Conservation (phyloP, 1,140 invertebrate genomes). For the Bombus pyrosoma region DNA sequence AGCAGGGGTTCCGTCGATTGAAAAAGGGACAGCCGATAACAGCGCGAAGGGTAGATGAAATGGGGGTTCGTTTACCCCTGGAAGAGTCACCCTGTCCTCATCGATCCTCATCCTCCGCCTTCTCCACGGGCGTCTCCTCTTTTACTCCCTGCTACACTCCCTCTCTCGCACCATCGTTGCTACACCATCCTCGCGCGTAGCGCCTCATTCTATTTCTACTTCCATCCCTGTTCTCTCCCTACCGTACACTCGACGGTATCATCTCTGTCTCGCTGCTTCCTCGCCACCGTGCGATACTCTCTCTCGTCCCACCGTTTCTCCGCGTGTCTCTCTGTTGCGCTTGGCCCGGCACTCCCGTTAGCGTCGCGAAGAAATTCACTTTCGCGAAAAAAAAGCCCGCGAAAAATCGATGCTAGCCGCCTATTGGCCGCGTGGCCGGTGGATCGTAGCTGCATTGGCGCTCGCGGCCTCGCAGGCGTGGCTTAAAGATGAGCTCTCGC, state of each 20-base stretch:
- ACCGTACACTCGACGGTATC: background rate
- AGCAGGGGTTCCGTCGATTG: constrained; percentile 65
- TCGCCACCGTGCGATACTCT: background rate
- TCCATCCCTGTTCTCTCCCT: background rate
- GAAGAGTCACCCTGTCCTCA: constrained; percentile 73
- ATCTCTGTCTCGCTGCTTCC: background rate
- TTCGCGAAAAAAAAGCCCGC: constrained; percentile 70
- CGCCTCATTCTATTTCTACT: constrained; percentile 55
- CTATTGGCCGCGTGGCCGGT: constrained; percentile 70
- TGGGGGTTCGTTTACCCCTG: constrained; percentile 74
- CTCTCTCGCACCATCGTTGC: constrained; percentile 39
- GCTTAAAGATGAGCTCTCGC: constrained; percentile 83
- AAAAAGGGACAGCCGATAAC: constrained; percentile 77
- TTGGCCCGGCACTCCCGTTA: constrained; percentile 47
- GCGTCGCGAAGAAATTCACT: constrained; percentile 80
- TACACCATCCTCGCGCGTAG: constrained; percentile 32
- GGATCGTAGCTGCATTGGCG: constrained; percentile 49
- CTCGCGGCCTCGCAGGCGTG: constrained; percentile 67
- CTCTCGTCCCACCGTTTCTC: background rate
- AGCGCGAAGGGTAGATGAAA: constrained; percentile 68
- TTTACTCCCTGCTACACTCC: constrained; percentile 48
- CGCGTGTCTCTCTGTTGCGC: background rate
- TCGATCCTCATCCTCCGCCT: constrained; percentile 72
- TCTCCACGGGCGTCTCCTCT: constrained; percentile 56
- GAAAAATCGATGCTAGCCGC: constrained; percentile 78